Evolutionary conservation across 1,140 invertebrate genomes (phyloP), one percentile per base, ranked within the genome.

Genomic region (Sycobia sp.): DNA sequence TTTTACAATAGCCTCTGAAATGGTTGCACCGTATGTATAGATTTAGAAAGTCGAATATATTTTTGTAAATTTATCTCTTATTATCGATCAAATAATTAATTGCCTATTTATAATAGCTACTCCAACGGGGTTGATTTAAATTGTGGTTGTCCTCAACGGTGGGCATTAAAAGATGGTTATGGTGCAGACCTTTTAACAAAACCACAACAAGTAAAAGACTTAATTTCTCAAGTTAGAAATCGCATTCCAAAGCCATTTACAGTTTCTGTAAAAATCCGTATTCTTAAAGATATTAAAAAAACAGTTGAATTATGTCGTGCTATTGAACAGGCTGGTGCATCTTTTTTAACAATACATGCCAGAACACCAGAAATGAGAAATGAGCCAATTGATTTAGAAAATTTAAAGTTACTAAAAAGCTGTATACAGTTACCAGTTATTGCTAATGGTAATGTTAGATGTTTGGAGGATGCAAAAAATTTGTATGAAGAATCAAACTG

Each of bases 141-240:
- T 76, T 98, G 96, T 85, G 96, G 97, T 9, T 98, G 97, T 73
- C 96, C 97, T 11, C 96, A 99, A 80, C 85, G 89, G 62, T 98
- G 95, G 95, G 96, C 95, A 0, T 91, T 94, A 75, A 86, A 91
- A 72, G 90, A 95, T 75, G 94, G 94, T 16, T 93, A 94, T 77
- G 96, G 96, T 10, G 91, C 91, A 70, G 88, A 89, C 67, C 77
- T 98, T 62, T 82, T 98, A 9, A 87, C 86, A 4, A 88, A 93
- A 71, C 95, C 96, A 23, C 89, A 98, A 70, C 62, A 91, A 9
- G 88, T 98, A 10, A 86, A 86, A 71, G 91, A 95, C 69, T 85
- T 98, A 69, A 85, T 98, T 3, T 83, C 82, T 70, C 87, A 89
- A 74, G 87, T 94, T 10, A 86, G 88, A 74, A 90, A 89, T 70